phyloP scores from a whole-genome alignment of 2,888 invertebrate species.

The Uloborus plumipes region DNA sequence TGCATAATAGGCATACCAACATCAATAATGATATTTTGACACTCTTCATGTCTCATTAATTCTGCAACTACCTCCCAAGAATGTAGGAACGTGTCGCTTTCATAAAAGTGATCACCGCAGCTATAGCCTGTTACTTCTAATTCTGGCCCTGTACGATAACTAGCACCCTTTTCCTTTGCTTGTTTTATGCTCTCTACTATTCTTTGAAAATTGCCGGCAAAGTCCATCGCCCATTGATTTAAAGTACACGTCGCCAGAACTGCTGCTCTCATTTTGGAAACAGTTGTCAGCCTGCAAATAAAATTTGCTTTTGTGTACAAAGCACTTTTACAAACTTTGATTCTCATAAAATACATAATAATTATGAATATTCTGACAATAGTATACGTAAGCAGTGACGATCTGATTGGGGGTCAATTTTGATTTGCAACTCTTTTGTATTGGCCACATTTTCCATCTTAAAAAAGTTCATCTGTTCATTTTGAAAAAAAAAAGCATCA shows the following conservation, averaged over 20 bases:
- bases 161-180: slow-evolving; percentile 89
- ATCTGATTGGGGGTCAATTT: no score
- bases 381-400: no score
- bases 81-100: slow-evolving; percentile 93
- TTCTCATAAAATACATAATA: no score
- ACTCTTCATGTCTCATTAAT: slow-evolving; percentile 83
- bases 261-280: slow-evolving; percentile 27
- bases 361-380: no score
- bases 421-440: no score
- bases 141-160: slow-evolving; percentile 94
- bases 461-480: no score
- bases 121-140: slow-evolving; percentile 96
- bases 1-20: slow-evolving; percentile 98
- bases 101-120: slow-evolving; percentile 97
- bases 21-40: slow-evolving; percentile 91
- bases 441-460: no score
- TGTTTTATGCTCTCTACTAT: slow-evolving; percentile 90
- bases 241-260: slow-evolving; percentile 87
- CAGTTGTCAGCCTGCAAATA: background rate
- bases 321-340: no score
- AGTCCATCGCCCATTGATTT: slow-evolving; percentile 99
- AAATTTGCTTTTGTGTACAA: no score
- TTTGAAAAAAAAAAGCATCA: no score
- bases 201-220: slow-evolving; percentile 91
- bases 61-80: slow-evolving; percentile 94